Base-by-base conservation (phyloP, 2,113 vertebrate genomes). In the Plecotus auritus region DNA sequence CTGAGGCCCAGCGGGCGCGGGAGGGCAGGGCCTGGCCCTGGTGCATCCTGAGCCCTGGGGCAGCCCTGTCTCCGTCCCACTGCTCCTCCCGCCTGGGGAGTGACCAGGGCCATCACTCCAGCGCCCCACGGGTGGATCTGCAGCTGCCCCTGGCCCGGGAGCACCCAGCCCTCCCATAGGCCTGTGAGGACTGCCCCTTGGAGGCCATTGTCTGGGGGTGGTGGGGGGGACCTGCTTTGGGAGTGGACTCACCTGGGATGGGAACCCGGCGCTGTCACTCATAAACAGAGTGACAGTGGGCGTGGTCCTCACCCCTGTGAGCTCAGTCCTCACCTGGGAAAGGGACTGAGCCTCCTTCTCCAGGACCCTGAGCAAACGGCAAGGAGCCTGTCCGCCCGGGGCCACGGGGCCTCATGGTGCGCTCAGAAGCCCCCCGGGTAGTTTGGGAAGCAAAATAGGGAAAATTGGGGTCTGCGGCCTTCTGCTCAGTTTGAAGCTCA, bases 371-470 rank as follows among this genome's bases (percentile, higher is more conserved):
- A 45, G 64, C 56, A 22, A 59, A 1, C 2, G 1, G 0, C 17
- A 2, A 32, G 67, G 47, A 61, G 35, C 11, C 54, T 17, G 77
- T 3, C 30, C 4, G 13, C 35, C 37, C 0, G 17, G 59, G 72
- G 14, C 12, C 4, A 1, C 0, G 0, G 47, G 22, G 32, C 1
- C 82, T 61, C 7, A 2, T 9, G 5, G 14, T 6, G 78, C 6
- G 26, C 61, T 73, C 30, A 20, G 23, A 40, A 23, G 49, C 61
- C 80, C 70, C 78, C 28, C 18, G 82, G 35, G 40, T 32, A 51
- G 35, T 42, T 85, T 64, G 42, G 42, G 42, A 42, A 76, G 69
- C 54, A 4, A 1, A 9, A 56, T 1, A 35, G 49, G 49, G 88
- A 70, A 90, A 90, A n/a, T 64, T 47, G 90, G 82, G 64, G 47